Base-by-base conservation (phyloP, 2,113 vertebrate genomes). In the Triplophysa rosa region DNA sequence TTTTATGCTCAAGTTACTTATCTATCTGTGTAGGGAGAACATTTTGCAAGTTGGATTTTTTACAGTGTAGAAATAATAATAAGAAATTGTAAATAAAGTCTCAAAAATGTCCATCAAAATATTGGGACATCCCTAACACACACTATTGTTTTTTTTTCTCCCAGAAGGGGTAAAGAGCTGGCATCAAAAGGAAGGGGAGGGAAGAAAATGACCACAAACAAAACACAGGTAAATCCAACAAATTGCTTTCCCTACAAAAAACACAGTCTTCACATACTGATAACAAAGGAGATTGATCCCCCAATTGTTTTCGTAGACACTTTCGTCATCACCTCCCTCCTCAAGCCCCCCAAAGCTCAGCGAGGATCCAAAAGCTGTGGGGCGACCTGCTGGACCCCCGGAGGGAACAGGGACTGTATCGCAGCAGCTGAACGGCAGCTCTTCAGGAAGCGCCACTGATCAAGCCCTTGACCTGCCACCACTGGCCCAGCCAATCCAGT, bases 371-470 rank as follows among this genome's bases (percentile, higher is more conserved):
- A 84, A 84, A 45, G 65, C 49, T 6, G 82, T 78, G 68, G 80
- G 77, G 62, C 78, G 69, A 65, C 74, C 83, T 61, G 62, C 65
- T 63, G 69, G 58, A 70, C 47, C 80, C 40, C 71, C 47, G 37
- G 85, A 84, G 74, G 87, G 87, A 78, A 84, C 90, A 76, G 90
- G 88, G 83, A 89, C 84, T 23, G 84, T 78, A 14, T 85, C 85
- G 85, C 93, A 91, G 84, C 95, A 95, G 87, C 90, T 95, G 88
- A 96, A 96, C 56, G 95, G 94, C 91, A 94, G 93, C 89, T 89
- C 90, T 77, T 85, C 90, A 82, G 87, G 88, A 85, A 89, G 87
- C 73, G 82, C 91, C 86, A 89, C 92, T 84, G 88, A 89, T 84
- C 93, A 94, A 87, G 91, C 95, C 82, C 87, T 93, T 86, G 93